A percentile compares a stretch with the other conserved stretches of the same genome.
phyloP scores from a whole-genome alignment of 2,113 vertebrate genomes.

The Puffinus mauretanicus region DNA sequence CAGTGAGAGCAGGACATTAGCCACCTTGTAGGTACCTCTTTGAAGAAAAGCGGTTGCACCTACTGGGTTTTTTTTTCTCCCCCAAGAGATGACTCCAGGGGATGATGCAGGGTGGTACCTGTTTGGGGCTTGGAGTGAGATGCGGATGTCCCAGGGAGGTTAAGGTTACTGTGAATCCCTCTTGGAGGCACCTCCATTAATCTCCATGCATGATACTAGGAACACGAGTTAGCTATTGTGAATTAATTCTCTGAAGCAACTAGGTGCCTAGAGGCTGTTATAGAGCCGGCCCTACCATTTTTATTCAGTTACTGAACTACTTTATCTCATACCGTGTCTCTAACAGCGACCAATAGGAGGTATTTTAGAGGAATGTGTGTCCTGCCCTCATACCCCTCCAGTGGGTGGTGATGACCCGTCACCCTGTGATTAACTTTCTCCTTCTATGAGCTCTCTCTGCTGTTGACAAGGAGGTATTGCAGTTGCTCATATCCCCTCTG shows the following conservation, averaged over 20 bases:
- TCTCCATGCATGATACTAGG: background rate
- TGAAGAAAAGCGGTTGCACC: background rate
- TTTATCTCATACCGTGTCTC: background rate
- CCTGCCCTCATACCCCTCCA: background rate
- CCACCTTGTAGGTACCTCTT: background rate
- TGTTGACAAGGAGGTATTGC: slow-evolving; percentile 10
- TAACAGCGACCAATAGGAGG: background rate
- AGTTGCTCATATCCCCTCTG: background rate
- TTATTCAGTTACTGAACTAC: background rate
- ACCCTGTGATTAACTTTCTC: background rate
- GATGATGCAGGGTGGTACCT: background rate
- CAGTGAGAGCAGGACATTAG: background rate
- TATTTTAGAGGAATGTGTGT: background rate
- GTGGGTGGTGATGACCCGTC: background rate
- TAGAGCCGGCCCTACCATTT: background rate
- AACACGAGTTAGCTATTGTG: background rate
- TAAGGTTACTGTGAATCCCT: background rate
- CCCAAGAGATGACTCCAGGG: background rate
- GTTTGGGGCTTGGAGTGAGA: background rate
- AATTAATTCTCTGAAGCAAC: background rate
- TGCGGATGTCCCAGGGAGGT: background rate
- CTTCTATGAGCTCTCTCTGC: slow-evolving; percentile 52
- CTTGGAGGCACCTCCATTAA: background rate
- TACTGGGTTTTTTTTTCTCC: background rate
- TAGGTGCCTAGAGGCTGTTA: background rate